A percentile compares a stretch with the other conserved stretches of the same genome.
Evolutionary conservation across 2,888 invertebrate genomes (phyloP).

Genomic region (Machimus atricapillus): DNA sequence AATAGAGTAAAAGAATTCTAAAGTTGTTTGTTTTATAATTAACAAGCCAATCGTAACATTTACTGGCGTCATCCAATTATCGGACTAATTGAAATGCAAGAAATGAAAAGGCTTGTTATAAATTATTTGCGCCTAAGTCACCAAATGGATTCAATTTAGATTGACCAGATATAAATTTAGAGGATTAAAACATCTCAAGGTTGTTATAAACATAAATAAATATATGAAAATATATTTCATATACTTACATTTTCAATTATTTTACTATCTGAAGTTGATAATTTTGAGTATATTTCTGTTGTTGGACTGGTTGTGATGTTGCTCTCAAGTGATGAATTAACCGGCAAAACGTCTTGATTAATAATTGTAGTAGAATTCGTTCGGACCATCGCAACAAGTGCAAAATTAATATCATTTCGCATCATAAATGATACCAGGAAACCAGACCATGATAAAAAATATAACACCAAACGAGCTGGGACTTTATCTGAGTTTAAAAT

Average conservation of each 20-base stretch:
- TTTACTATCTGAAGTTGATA: background rate
- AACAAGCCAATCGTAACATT: too few relatives aligned
- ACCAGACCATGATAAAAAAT: slow-evolving; percentile 75
- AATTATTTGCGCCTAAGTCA: background rate
- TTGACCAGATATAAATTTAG: background rate
- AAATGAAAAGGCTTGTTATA: background rate
- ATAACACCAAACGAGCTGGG: slow-evolving; percentile 74
- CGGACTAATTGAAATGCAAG: background rate
- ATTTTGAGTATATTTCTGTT: background rate
- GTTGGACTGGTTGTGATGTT: background rate
- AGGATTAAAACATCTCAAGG: too few relatives aligned
- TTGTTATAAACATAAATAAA: too few relatives aligned
- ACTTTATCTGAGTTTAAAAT: slow-evolving; percentile 62
- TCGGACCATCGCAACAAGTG: slow-evolving; percentile 73
- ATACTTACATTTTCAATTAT: background rate
- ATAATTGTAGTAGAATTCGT: slow-evolving; percentile 26
- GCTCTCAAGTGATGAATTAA: background rate
- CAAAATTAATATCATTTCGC: slow-evolving; percentile 76
- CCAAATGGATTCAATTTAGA: background rate
- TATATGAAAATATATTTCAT: background rate
- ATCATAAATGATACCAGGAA: slow-evolving; percentile 79
- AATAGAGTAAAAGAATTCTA: too few relatives aligned
- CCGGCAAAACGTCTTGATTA: background rate
- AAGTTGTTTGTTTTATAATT: too few relatives aligned
- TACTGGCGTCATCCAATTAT: background rate